A percentile compares a stretch with the other conserved stretches of the same genome.
These are phyloP conservation scores for Ivindomyrus marchei DNA, from an alignment of 2,113 vertebrate genomes.

Conservation along the genomic window DNA sequence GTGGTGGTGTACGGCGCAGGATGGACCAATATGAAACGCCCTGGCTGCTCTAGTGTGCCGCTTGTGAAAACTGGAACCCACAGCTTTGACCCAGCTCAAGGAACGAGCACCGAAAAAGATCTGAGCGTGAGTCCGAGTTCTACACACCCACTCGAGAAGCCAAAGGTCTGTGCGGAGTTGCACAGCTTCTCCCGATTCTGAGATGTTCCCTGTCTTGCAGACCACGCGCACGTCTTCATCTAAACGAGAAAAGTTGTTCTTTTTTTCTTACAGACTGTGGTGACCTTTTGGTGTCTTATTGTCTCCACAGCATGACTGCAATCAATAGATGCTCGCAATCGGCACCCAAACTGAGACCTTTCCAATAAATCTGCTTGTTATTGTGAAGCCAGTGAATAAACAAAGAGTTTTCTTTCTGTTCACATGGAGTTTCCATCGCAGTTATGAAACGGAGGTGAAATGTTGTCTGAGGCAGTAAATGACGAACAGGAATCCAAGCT, in stretches of 20 bases:
- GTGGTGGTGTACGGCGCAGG: background rate
- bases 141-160: background rate
- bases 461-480: background rate
- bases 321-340: background rate
- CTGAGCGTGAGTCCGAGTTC: background rate
- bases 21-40: background rate
- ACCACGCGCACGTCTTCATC: background rate
- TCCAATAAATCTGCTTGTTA: conserved; percentile 10
- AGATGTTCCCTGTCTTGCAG: background rate
- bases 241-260: background rate
- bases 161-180: background rate
- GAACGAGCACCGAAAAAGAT: background rate
- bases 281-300: conserved; percentile 1
- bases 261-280: background rate
- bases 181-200: background rate
- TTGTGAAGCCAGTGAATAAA: background rate
- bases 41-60: background rate
- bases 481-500: background rate
- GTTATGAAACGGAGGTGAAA: background rate
- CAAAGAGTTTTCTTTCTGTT: background rate
- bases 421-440: background rate
- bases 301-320: background rate
- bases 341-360: background rate
- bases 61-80: background rate
- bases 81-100: background rate